Evolutionary conservation across 2,113 vertebrate genomes (phyloP).

Genomic region (Pungitius pungitius): DNA sequence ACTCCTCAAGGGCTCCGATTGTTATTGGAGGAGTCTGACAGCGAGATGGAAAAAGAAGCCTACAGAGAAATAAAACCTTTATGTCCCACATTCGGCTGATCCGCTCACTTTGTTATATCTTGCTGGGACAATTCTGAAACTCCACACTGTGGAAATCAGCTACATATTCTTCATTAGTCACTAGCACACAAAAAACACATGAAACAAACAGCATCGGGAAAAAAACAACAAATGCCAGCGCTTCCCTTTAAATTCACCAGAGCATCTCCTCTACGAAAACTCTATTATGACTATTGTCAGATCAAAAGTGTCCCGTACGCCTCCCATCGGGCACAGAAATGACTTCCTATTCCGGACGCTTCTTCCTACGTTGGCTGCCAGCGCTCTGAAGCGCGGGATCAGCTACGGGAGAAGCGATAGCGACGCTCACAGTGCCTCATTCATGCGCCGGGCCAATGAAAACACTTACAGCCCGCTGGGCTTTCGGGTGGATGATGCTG

Average conservation of each 20-base stretch:
- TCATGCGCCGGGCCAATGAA: slow-evolving; percentile 48
- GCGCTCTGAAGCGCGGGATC: background rate
- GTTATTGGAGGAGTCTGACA: background rate
- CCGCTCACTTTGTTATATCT: background rate
- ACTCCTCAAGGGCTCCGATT: background rate
- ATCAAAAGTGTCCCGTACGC: background rate
- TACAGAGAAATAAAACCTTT: background rate
- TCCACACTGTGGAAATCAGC: background rate
- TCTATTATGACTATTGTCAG: background rate
- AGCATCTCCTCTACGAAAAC: background rate
- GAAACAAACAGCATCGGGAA: background rate
- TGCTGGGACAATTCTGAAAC: background rate
- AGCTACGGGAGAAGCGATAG: background rate
- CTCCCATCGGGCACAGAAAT: background rate
- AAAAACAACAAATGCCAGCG: background rate
- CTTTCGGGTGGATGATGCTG: slow-evolving; percentile 29
- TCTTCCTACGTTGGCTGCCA: background rate
- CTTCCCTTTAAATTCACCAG: background rate
- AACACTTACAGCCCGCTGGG: slow-evolving; percentile 29
- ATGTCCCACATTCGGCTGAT: background rate
- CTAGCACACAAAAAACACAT: background rate
- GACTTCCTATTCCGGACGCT: background rate
- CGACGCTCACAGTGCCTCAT: slow-evolving; percentile 27
- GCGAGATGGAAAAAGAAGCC: background rate
- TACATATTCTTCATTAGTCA: background rate